Evolutionary conservation across 2,113 vertebrate genomes (phyloP), one percentile per base, ranked within the genome.

Genomic region (Oreotrochilus melanogaster): DNA sequence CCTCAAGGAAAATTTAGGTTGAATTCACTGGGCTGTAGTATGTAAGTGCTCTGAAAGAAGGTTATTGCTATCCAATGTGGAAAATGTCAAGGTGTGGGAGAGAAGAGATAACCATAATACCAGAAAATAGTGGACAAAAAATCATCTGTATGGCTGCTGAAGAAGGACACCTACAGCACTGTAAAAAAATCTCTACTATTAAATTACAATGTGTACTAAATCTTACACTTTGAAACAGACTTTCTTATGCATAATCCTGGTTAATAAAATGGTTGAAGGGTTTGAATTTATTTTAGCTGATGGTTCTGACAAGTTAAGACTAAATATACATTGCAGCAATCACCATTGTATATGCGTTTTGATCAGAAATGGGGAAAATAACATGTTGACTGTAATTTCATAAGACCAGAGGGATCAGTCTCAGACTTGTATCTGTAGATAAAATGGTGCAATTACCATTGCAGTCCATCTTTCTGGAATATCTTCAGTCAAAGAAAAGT

Each of bases 401-500:
- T 97, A 92, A 97, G 96, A 94, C 95, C 88, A 69, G 93, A 85
- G 78, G 67, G 96, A 96, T 97, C 86, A 94, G 94, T 82, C 95
- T 81, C 92, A 91, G 91, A 97, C 97, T 97, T 83, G 2, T 96
- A 96, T 95, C 94, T 86, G 88, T 94, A 97, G 97, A 97, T 97
- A 92, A 97, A 98, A 97, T 0, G n/a, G 87, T 92, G 78, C 96
- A 93, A 86, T 97, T 97, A 92, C 92, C 60, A 23, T 87, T 86
- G 93, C 96, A 57, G 96, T 92, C 96, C 97, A 97, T 98, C 97
- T 96, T 96, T 95, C 95, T 98, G 98, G 98, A 97, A 83, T 74
- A 56, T 93, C 98, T 98, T 98, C 97, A 98, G 91, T 98, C 87
- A 74, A 82, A 96, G 95, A 96, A 81, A 97, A 91, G 33, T 96